phyloP scores from a whole-genome alignment of 2,888 invertebrate species.

The Cremastobaeus sp. region DNA sequence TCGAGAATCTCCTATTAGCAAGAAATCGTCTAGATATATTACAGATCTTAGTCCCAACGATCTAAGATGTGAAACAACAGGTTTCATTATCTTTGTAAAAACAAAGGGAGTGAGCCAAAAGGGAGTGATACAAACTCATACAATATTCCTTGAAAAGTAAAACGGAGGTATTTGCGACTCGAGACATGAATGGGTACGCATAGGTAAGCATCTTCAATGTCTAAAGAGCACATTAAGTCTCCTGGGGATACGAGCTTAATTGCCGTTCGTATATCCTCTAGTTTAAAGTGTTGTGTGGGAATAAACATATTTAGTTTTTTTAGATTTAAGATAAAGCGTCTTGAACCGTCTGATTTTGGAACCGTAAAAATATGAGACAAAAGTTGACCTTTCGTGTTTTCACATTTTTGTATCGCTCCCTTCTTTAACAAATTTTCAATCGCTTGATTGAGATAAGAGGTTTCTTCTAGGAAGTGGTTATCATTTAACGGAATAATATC shows the following conservation, averaged over 20 bases:
- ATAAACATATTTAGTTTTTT: constrained; percentile 24
- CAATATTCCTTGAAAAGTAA: constrained; percentile 50
- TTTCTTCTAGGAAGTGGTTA: too few species aligned
- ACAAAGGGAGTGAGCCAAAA: constrained; percentile 63
- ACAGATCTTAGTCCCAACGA: constrained; percentile 6
- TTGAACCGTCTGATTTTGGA: too few species aligned
- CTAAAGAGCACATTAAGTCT: constrained; percentile 51
- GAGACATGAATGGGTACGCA: constrained; percentile 52
- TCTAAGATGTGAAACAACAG: constrained; percentile 6
- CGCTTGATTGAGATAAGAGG: too few species aligned
- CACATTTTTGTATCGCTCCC: constrained; percentile 2
- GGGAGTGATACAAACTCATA: constrained; percentile 65
- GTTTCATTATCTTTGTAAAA: constrained; percentile 64
- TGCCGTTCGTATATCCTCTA: constrained; percentile 52
- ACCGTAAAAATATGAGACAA: too few species aligned
- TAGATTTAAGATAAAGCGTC: constrained; percentile 11
- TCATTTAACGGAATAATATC: too few species aligned
- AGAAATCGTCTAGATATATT: constrained; percentile 21
- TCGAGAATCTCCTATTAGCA: neutral
- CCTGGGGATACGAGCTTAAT: constrained; percentile 22
- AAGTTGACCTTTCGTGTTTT: too few species aligned
- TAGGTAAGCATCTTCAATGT: constrained; percentile 54
- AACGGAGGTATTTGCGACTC: constrained; percentile 62
- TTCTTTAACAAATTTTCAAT: constrained; percentile 4
- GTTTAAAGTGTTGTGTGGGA: constrained; percentile 48